Base-by-base conservation (phyloP, 2,888 invertebrate genomes). In the Ectobius pallidus region DNA sequence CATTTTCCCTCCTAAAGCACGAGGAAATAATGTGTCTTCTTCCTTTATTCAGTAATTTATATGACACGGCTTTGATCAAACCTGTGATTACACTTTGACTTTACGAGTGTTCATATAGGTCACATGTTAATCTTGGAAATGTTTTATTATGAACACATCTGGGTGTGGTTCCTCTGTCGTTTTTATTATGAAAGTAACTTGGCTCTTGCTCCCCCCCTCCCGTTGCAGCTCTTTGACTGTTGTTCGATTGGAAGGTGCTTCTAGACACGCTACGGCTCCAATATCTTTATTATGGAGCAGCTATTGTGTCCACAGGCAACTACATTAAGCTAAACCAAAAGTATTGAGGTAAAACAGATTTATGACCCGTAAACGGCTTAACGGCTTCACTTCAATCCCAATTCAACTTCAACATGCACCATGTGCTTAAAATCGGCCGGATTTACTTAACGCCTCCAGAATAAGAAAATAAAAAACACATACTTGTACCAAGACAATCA, bases 101-200 rank as follows among this genome's bases (percentile, higher is more conserved):
- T n/a, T n/a, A 34, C 6, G 34, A 7, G 34, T 34, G 34, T 11
- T 14, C 14, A 65, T 44, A 46, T 27, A 27, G 65, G 65, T 46
- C 65, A 65, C 44, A 46, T 65, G 65, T 65, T 65, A 65, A 65
- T 65, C 46, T 65, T 20, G 44, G 46, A 46, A 46, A 46, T 44
- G 46, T 46, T 63, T 22, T n/a, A 63, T 42, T 63, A 32, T 39
- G 42, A 34, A 25, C 20, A 42, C 22, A 42, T 63, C 3, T 46
- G 65, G 65, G 65, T 46, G 65, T 65, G 65, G 65, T 27, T 30
- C 39, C 22, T 25, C 30, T 65, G 25, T 65, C 46, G 30, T 25
- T 46, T 65, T 65, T 65, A 65, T 65, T 65, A 65, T 65, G 46
- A 46, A 46, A 65, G 44, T 16, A 18, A 46, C 22, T 22, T 58